These are phyloP conservation scores for Brachyhypopomus occidentalis DNA, from an alignment of 2,113 vertebrate species.

Conservation along the genomic window DNA sequence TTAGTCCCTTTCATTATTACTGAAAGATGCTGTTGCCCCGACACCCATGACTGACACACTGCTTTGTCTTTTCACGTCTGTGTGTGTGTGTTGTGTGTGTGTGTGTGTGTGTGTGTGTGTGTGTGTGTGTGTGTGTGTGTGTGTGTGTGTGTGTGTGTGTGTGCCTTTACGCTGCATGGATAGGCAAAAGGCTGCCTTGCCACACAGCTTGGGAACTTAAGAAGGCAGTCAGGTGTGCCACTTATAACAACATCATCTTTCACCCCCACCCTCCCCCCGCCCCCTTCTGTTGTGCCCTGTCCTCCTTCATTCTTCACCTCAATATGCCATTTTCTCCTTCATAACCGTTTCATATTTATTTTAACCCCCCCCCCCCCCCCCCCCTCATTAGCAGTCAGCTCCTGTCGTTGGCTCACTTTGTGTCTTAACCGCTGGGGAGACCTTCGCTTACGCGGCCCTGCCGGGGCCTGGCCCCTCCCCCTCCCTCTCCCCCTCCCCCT, in stretches of 20 bases:
- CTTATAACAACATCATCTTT: conserved; percentile 34
- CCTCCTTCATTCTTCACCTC: background rate
- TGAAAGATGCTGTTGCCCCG: background rate
- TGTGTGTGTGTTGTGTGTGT: background rate
- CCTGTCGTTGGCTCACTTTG: conserved; percentile 36
- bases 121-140: conserved; percentile 14
- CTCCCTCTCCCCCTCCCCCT: conserved; percentile 34
- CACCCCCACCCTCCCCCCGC: background rate
- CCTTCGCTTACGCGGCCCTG: conserved; percentile 67
- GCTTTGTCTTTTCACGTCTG: background rate
- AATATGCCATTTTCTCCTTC: conserved; percentile 33
- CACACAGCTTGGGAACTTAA: conserved; percentile 23
- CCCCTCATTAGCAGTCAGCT: conserved; percentile 52
- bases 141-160: background rate
- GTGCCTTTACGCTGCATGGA: conserved; percentile 30
- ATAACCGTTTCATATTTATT: conserved; percentile 50
- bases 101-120: background rate
- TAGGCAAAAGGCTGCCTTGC: conserved; percentile 2
- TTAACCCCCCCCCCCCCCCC: conserved; percentile 4
- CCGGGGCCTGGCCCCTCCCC: conserved; percentile 53
- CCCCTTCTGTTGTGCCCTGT: conserved; percentile 15
- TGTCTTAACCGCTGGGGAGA: conserved; percentile 56
- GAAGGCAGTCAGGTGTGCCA: conserved; percentile 43
- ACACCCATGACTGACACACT: conserved; percentile 7
- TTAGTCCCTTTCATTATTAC: conserved; percentile 5